Percentiles rank a stretch among this genome's conserved stretches.
Conservation (phyloP, 2,888 invertebrate genomes). For the Sarcophaga variegata region DNA sequence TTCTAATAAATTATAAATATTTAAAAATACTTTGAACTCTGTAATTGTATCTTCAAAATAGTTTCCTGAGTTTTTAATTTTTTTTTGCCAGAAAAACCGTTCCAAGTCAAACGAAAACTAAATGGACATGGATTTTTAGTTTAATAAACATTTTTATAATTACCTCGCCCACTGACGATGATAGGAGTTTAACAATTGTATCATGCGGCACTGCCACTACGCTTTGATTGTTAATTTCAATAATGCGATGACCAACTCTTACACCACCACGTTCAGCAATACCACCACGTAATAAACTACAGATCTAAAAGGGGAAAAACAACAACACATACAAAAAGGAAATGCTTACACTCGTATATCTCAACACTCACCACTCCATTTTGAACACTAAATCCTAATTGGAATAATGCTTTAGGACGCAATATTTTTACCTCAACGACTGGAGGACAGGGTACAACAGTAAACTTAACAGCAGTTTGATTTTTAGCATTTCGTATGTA, state of each 20-base stretch:
- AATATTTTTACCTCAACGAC: constrained; percentile 99
- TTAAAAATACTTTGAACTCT: no score
- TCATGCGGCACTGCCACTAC: constrained; percentile 99
- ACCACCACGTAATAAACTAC: constrained; percentile 97
- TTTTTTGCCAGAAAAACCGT: no score
- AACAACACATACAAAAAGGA: neutral
- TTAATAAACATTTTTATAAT: constrained; percentile 71
- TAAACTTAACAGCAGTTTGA: constrained; percentile 99
- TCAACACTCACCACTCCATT: constrained; percentile 94
- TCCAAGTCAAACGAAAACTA: no score
- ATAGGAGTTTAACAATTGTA: constrained; percentile 98
- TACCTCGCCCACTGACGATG: constrained; percentile 99
- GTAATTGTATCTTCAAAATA: no score
- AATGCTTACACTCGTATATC: neutral
- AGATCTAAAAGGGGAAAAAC: constrained; percentile 87
- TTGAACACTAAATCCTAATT: constrained; percentile 99
- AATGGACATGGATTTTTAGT: no score
- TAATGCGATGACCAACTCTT: constrained; percentile 98
- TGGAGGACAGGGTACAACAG: constrained; percentile 99
- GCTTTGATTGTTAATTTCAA: constrained; percentile 99
- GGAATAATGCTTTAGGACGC: constrained; percentile 99
- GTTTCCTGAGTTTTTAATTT: no score
- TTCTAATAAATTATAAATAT: no score
- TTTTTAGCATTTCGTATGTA: constrained; percentile 99
- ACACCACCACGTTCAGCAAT: constrained; percentile 99